Evolutionary conservation across 2,797 vertebrate genomes (phyloP).

Genomic region (Mus caroli): DNA sequence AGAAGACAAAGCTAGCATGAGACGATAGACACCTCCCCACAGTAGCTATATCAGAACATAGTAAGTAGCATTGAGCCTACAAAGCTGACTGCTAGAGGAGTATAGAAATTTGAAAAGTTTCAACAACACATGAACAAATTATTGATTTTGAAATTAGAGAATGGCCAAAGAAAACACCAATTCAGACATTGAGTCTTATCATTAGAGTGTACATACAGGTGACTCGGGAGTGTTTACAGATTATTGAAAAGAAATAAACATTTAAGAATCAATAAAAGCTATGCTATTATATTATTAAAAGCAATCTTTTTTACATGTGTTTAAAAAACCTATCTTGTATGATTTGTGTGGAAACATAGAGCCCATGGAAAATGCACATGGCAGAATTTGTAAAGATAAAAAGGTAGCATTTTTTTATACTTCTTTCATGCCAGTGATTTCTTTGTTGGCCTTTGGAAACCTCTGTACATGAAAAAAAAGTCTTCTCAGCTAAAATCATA

Average conservation of each 20-base stretch:
- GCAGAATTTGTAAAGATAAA: neutral
- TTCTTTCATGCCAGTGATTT: neutral
- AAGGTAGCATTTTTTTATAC: neutral
- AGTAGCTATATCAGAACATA: neutral
- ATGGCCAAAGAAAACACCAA: neutral
- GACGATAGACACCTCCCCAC: neutral
- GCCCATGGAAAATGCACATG: neutral
- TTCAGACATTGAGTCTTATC: neutral
- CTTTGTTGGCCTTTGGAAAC: neutral
- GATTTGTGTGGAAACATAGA: constrained; percentile 3
- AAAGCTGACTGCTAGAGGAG: neutral
- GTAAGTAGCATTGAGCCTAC: neutral
- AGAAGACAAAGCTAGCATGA: neutral
- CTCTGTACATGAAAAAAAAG: neutral
- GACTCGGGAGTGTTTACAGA: neutral
- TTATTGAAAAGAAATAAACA: neutral
- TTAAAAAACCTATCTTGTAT: neutral
- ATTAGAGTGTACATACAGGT: constrained; percentile 1
- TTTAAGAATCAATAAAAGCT: constrained; percentile 26
- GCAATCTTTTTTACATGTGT: neutral
- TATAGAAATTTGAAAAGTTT: neutral
- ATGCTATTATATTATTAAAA: constrained; percentile 35
- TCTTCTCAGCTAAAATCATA: neutral
- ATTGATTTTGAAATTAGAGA: neutral
- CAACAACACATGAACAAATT: neutral